These are phyloP conservation scores for Drosophila borealis DNA, from an alignment of 2,888 invertebrate genomes.

Conservation along the genomic window DNA sequence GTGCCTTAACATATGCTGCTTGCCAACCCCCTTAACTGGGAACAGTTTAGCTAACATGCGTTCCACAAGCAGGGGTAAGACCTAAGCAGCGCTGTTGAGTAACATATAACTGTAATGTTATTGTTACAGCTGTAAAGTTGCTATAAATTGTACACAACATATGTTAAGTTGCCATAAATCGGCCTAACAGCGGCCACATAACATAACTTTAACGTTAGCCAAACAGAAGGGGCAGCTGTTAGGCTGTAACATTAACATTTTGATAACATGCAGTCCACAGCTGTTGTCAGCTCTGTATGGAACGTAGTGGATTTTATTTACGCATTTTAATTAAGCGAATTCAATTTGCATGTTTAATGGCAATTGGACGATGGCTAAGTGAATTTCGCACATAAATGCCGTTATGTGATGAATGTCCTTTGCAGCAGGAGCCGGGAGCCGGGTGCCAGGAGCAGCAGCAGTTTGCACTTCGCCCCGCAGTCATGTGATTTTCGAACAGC, in stretches of 20 bases:
- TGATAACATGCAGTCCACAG: neutral
- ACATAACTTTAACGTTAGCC: neutral
- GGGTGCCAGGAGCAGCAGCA: neutral
- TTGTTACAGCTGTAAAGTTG: slow-evolving; percentile 1
- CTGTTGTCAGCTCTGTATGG: neutral
- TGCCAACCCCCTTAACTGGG: slow-evolving; percentile 23
- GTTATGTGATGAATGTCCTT: slow-evolving; percentile 34
- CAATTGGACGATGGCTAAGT: slow-evolving; percentile 47
- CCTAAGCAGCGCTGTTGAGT: slow-evolving; percentile 5
- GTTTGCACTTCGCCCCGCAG: slow-evolving; percentile 15
- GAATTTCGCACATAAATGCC: slow-evolving; percentile 40
- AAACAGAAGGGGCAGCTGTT: slow-evolving; percentile 6
- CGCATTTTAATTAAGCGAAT: slow-evolving; percentile 51
- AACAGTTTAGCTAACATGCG: slow-evolving; percentile 33
- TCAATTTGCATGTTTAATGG: slow-evolving; percentile 56
- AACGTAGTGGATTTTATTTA: slow-evolving; percentile 24
- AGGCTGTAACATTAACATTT: neutral
- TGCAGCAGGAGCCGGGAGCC: slow-evolving; percentile 1
- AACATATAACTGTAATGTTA: slow-evolving; percentile 6
- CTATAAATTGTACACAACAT: slow-evolving; percentile 18
- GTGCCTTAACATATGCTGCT: neutral
- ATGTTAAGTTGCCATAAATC: slow-evolving; percentile 30
- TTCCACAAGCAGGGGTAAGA: slow-evolving; percentile 13
- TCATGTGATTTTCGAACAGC: slow-evolving; percentile 54
- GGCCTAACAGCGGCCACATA: slow-evolving; percentile 7